Evolutionary conservation across 2,797 vertebrate species (phyloP).

Genomic region (Knipowitschia caucasica): DNA sequence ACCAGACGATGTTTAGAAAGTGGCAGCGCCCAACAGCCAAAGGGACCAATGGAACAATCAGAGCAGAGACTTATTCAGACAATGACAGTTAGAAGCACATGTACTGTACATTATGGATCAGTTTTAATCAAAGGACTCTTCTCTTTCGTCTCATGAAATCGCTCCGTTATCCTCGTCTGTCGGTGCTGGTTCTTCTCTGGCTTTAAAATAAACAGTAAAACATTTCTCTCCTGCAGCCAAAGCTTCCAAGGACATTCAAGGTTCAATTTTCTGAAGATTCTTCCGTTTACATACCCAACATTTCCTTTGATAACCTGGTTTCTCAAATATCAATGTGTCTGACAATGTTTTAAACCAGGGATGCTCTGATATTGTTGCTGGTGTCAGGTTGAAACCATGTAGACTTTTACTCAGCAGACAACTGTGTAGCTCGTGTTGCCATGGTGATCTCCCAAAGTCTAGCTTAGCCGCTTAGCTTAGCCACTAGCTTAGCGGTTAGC

Average conservation of each 20-base stretch:
- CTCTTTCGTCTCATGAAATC: conserved; percentile 15
- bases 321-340: background rate
- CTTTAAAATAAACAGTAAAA: conserved; percentile 20
- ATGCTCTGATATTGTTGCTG: too few relatives aligned
- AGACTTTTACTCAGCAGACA: too few relatives aligned
- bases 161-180: background rate
- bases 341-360: background rate
- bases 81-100: conserved; percentile 6
- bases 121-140: conserved; percentile 28
- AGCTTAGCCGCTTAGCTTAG: too few relatives aligned
- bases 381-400: too few relatives aligned
- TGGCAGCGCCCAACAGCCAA: too few relatives aligned
- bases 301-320: conserved; percentile 3
- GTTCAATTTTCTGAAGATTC: conserved; percentile 60
- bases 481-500: too few relatives aligned
- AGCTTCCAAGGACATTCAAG: conserved; percentile 57
- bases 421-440: too few relatives aligned
- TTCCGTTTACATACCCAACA: background rate
- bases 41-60: conserved; percentile 10
- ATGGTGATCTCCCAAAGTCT: too few relatives aligned
- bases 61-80: conserved; percentile 24
- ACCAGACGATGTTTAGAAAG: too few relatives aligned
- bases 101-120: conserved; percentile 4
- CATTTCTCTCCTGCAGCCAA: conserved; percentile 51
- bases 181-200: conserved; percentile 1